Base-by-base conservation (phyloP, 2,888 invertebrate species). In the Caenorhabditis auriculariae region DNA sequence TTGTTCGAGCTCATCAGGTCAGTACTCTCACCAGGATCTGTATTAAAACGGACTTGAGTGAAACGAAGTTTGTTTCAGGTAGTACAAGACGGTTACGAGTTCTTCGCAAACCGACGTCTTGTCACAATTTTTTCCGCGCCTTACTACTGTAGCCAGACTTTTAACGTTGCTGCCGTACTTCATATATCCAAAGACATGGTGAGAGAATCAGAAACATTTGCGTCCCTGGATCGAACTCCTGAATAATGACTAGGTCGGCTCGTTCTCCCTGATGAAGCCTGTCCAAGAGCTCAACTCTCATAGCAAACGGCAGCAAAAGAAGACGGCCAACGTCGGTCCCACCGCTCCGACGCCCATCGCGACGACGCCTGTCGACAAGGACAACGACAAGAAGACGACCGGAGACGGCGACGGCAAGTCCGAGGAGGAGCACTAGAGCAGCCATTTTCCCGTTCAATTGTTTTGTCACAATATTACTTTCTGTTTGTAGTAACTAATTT, bases 41-140 rank as follows among this genome's bases (percentile, higher is more conserved):
- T 35, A 15, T 12, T 12, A 12, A 9, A 12, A 35, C 15, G 35
- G 15, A 35, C 15, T 15, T 12, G 9, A 44, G 21, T 12, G 24
- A 21, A 44, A 44, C 27, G 21, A 42, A 7, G 9, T 17, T 19
- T 32, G 15, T 24, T 37, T 38, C 44, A 62, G 58, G 71, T 72
- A n/a, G 74, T 72, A 12, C 66, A 67, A 28, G 75, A 75, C 85
- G 96, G 96, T 7, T 96, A 96, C 84, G 95, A 96, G 53, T 84
- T 85, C 76, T 86, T 86, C 85, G 95, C 95, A 60, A 95, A 98
- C 84, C 86, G 56, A 12, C 52, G 55, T n/a, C 47, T 74, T 26
- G 73, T 72, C 38, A 69, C 72, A 3, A 66, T 72, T 17, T 72
- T 72, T 56, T 72, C 72, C 17, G 72, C 93, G 62, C 93, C 93